phyloP scores from a whole-genome alignment of 2,113 vertebrate species.

The Uropsilus gracilis region DNA sequence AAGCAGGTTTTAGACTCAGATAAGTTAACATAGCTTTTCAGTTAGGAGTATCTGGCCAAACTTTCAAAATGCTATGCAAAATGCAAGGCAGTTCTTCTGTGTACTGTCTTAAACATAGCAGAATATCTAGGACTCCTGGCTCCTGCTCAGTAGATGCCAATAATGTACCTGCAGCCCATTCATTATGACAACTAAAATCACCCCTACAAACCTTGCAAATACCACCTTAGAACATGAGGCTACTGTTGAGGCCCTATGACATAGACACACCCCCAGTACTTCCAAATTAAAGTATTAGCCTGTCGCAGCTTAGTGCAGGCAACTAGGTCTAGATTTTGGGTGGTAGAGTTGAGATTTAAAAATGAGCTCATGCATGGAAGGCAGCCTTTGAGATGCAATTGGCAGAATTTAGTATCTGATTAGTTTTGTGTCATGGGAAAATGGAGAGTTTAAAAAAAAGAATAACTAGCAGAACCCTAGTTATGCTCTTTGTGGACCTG shows the following conservation, averaged over 20 bases:
- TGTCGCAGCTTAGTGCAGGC: neutral
- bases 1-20: neutral
- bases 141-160: neutral
- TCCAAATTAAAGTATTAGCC: neutral
- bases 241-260: neutral
- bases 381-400: neutral
- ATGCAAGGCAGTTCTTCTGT: neutral
- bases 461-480: too few relatives aligned
- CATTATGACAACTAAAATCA: neutral
- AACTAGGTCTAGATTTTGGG: slow-evolving; percentile 3
- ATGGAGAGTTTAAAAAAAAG: slow-evolving; percentile 23
- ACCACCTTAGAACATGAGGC: neutral
- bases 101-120: neutral
- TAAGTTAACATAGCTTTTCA: slow-evolving; percentile 15
- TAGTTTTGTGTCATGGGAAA: neutral
- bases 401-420: neutral
- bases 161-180: neutral
- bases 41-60: neutral
- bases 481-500: neutral
- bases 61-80: neutral
- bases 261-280: neutral
- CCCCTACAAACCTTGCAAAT: neutral
- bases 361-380: neutral
- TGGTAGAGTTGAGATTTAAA: neutral
- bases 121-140: neutral